Evolutionary conservation across 2,888 invertebrate genomes (phyloP), one percentile per base, ranked within the genome.

Genomic region (Amaurobius ferox): DNA sequence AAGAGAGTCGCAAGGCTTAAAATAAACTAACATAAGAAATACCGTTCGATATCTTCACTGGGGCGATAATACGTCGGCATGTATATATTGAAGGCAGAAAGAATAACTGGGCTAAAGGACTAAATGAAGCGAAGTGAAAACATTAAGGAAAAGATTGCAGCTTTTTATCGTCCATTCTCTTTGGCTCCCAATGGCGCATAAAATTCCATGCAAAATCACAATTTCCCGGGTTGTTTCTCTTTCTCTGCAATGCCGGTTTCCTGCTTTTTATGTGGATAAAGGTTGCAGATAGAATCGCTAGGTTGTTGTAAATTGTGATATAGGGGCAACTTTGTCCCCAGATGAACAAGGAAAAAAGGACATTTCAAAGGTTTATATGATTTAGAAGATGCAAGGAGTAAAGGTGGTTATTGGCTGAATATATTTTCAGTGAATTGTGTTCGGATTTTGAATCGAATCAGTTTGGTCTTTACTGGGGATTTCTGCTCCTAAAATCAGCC

Each of bases 51-150:
- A 55, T 16, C 55, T 55, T 55, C 55, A 5, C 1, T 5, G 23
- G 16, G 23, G 23, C 55, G 29, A 30, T 64, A 64, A 64, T 29
- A 64, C 64, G 23, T 29, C 30, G 30, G 11, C 29, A 26, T 30
- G 64, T 30, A 64, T 13, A 64, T 64, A 29, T 16, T 5, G 29
- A 30, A 64, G 23, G 13, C 16, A n/a, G 13, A 30, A 26, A 26
- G 5, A 55, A 23, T 30, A 64, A 28, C 64, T 29, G 30, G 30
- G 64, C 30, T 29, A 64, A 64, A 64, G 30, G 64, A 13, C 40
- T 40, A 40, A 68, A 68, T 39, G 68, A 68, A 35, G 35, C 68
- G 28, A 40, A 26, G 40, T 39, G 68, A 68, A 68, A 68, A 68
- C 64, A 64, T 40, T 40, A 68, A n/a, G 39, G 40, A 66, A 35